phyloP scores from a whole-genome alignment of 2,797 vertebrate species.

The Sebastes matsubarae region DNA sequence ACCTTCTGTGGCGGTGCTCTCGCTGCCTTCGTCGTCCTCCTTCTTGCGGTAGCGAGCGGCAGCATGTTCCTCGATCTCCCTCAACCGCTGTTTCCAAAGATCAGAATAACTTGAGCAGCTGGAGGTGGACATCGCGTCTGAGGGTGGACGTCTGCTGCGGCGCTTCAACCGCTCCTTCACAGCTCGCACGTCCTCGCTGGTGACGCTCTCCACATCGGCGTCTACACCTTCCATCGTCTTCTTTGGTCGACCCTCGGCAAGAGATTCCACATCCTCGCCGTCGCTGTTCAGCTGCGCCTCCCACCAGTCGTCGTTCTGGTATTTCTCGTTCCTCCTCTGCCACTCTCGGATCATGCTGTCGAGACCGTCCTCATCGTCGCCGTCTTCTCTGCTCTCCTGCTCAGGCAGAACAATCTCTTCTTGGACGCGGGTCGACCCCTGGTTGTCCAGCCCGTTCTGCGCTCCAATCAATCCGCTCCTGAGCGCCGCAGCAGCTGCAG shows the following conservation, averaged over 20 bases:
- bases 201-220: slow-evolving; percentile 85
- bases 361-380: slow-evolving; percentile 75
- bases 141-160: slow-evolving; percentile 62
- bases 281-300: slow-evolving; percentile 78
- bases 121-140: slow-evolving; percentile 81
- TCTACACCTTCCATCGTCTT: slow-evolving; percentile 44
- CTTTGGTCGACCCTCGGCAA: not conserved
- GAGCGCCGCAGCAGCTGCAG: slow-evolving; percentile 65
- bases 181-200: slow-evolving; percentile 85
- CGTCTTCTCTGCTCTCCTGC: slow-evolving; percentile 12
- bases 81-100: slow-evolving; percentile 90
- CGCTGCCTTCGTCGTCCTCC: slow-evolving; percentile 51
- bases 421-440: fast-evolving
- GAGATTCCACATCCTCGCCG: slow-evolving; percentile 66
- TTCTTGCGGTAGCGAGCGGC: slow-evolving; percentile 75
- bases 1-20: slow-evolving; percentile 38
- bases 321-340: slow-evolving; percentile 91
- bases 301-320: slow-evolving; percentile 84
- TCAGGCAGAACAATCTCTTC: slow-evolving; percentile 32
- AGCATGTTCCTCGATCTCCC: slow-evolving; percentile 91
- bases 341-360: slow-evolving; percentile 87
- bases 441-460: not conserved
- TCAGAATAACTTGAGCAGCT: slow-evolving; percentile 87
- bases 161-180: slow-evolving; percentile 82
- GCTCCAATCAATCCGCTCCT: slow-evolving; percentile 1